Conservation (phyloP, 1,140 invertebrate species). For the Anastrepha obliqua region DNA sequence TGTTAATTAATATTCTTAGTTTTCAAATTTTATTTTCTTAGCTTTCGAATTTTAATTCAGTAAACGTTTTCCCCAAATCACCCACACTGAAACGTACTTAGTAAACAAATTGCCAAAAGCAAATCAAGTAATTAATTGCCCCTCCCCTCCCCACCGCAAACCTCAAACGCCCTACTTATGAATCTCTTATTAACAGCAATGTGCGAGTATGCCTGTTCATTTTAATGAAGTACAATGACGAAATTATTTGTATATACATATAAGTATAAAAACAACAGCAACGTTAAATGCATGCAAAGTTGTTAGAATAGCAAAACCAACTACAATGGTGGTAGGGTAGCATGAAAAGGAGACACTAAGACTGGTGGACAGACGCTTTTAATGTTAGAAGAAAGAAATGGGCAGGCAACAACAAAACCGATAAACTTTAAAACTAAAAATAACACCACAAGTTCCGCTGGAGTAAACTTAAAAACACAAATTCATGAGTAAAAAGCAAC, state of each 20-base stretch:
- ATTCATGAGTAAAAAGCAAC: not conserved
- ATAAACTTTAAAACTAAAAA: constrained; percentile 42
- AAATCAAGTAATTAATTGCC: constrained; percentile 30
- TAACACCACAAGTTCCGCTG: constrained; percentile 46
- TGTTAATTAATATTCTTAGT: not conserved
- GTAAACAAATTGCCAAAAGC: constrained; percentile 29
- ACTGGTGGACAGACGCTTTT: not conserved
- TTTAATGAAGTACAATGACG: not conserved
- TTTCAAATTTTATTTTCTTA: constrained; percentile 1
- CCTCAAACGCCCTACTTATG: not conserved
- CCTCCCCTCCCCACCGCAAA: not conserved
- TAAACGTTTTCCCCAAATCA: constrained; percentile 1
- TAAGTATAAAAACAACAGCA: not conserved
- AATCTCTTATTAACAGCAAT: not conserved
- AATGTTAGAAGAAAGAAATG: not conserved
- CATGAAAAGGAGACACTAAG: not conserved
- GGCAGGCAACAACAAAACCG: constrained; percentile 3
- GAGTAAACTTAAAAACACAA: constrained; percentile 5
- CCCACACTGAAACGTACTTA: not conserved
- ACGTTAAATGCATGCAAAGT: not conserved
- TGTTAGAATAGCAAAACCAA: not conserved
- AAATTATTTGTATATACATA: not conserved
- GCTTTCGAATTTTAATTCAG: constrained; percentile 25
- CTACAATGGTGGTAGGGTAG: not conserved
- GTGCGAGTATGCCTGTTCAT: not conserved